Evolutionary conservation across 2,888 invertebrate species (phyloP), one percentile per base, ranked within the genome.

Genomic region (Spodoptera picta): DNA sequence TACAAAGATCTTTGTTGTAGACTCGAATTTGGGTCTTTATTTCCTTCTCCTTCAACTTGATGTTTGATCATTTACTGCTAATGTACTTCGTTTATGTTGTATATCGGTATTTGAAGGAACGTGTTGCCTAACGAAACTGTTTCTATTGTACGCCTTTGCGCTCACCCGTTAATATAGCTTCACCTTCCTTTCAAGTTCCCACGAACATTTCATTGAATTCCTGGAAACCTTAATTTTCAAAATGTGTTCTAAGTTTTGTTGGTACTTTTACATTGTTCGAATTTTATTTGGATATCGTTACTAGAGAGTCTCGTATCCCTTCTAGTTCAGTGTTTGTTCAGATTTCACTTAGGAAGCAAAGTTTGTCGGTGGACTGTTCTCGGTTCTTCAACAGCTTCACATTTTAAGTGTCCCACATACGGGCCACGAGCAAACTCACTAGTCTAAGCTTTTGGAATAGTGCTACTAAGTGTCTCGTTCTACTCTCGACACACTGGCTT

Each of bases 321-420:
- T 60, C 47, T 52, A 56, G 62, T 66, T 43, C 48, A 57, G 47
- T 74, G 58, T 75, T 79, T 72, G 60, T 62, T 60, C 51, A 65
- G 56, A 71, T 77, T 77, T 68, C 65, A 68, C 69, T 77, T 69
- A 69, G 59, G 52, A 53, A 72, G 65, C 55, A 44, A 81, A 82
- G 75, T 83, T 80, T 75, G 72, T 73, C 62, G 60, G 68, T 77
- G 62, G 61, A 69, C 66, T 65, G 48, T 65, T 75, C 72, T 73
- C 75, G 60, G 68, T 82, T 76, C 70, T 78, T 75, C 77, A 76
- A 68, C 73, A 75, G 85, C 82, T 83, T 80, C 80, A 78, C 75
- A 80, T 81, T 78, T 80, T 82, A 83, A 86, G 86, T 87, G 82
- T 79, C 80, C 81, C 79, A 83, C 81, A 86, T 87, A 79, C 74